Evolutionary conservation across 2,888 invertebrate species (phyloP), one percentile per base, ranked within the genome.

Genomic region (Lobophora halterata): DNA sequence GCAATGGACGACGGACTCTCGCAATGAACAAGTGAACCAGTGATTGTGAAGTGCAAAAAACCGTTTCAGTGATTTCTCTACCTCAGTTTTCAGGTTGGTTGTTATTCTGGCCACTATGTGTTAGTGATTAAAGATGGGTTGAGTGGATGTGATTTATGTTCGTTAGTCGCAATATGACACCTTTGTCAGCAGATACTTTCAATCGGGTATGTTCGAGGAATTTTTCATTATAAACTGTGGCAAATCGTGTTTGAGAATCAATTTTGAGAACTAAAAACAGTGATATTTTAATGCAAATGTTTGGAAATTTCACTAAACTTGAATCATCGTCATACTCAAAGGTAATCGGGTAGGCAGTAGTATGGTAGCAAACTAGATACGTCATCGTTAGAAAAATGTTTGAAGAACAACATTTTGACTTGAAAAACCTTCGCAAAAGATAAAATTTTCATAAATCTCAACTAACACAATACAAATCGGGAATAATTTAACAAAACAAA

Each of bases 1-100:
- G 63, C 71, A 70, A 69, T 51, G 63, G 69, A 70, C 70, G 71
- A 71, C 74, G 72, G 70, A 61, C 57, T 52, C 54, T 61, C 57
- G 58, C 55, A 50, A 63, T 55, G 61, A 51, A 52, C 56, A 31
- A 41, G 44, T 44, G 40, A 53, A 53, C 46, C 46, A 48, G 61
- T 52, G 50, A 65, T 43, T 60, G 67, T 58, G 50, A 48, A 58
- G 51, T 52, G 51, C 41, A 47, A 43, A 37, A 29, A 33, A 32
- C 19, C 55, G n/a, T n/a, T n/a, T n/a, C n/a, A 57, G 64, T 65
- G 57, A 48, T 55, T 48, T 35, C 14, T 37, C 17, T 17, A 12
- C 18, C 17, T 11, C n/a, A 43, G 18, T 46, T 41, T 49, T 64
- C 74, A 79, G 81, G 80, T 81, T 56, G 63, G 79, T 78, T 61